These are phyloP conservation scores for Colletes gigas DNA, from an alignment of 1,140 invertebrate genomes.

Conservation along the genomic window DNA sequence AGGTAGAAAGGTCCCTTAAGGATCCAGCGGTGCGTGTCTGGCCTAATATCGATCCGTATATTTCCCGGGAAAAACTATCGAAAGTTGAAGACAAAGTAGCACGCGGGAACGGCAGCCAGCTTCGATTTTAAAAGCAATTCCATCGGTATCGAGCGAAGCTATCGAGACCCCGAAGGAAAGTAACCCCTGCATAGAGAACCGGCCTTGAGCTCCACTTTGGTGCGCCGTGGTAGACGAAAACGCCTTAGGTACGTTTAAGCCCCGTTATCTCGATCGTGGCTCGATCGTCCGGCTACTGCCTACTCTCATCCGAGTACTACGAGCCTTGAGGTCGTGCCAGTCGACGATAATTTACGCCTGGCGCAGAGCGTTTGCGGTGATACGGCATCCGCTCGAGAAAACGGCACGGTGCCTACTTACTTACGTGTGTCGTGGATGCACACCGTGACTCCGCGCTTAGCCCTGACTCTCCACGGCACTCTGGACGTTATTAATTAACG, in stretches of 20 bases:
- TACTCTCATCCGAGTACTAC: slow-evolving; percentile 47
- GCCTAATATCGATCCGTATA: too few species aligned
- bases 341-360: slow-evolving; percentile 65
- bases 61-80: neutral
- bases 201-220: slow-evolving; percentile 55
- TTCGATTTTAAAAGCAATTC: slow-evolving; percentile 17
- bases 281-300: slow-evolving; percentile 52
- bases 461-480: neutral
- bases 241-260: slow-evolving; percentile 58
- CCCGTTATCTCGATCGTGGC: slow-evolving; percentile 64
- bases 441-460: neutral
- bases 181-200: slow-evolving; percentile 40
- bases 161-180: slow-evolving; percentile 21
- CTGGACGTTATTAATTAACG: slow-evolving; percentile 6
- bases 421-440: neutral
- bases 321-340: slow-evolving; percentile 62
- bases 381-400: slow-evolving; percentile 6
- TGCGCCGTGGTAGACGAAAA: slow-evolving; percentile 46
- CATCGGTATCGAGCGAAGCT: slow-evolving; percentile 7
- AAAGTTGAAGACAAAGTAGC: neutral
- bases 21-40: too few species aligned
- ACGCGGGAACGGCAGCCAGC: neutral
- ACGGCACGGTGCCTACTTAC: neutral
- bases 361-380: slow-evolving; percentile 27
- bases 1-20: too few species aligned